Base-by-base conservation (phyloP, 2,888 invertebrate genomes). In the Lithophane semibrunnea region DNA sequence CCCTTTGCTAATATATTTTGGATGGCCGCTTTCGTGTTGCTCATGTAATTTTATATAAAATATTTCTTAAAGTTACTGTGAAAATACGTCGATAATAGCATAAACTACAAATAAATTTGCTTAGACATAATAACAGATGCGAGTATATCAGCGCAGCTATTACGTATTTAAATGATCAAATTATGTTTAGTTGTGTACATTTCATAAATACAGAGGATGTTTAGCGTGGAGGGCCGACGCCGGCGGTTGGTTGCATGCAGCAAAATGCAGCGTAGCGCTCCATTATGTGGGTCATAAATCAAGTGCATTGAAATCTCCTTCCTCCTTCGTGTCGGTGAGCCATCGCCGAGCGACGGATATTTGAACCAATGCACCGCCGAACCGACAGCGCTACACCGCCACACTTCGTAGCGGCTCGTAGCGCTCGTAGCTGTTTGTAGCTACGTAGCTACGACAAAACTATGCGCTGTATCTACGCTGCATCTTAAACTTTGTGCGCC, bases 261-360 rank as follows among this genome's bases (percentile, higher is more conserved):
- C 92, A 92, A 92, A 94, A 93, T 93, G 94, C 93, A 94, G 93
- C 93, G 93, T 92, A 92, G 92, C 90, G 93, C 94, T 93, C 94
- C 94, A 95, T 95, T 95, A 95, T 93, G 93, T 92, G 91, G 92
- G 88, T 88, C 92, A 94, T 96, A 96, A 96, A 96, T 96, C 96
- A 95, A 93, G 92, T 92, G 95, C 96, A 95, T 94, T 95, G 95
- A 95, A 96, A 95, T 94, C 95, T 95, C 93, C 95, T 95, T 95
- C 95, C 95, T 94, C 94, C 92, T 95, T 95, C 95, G 95, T 95
- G 95, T 94, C 93, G 94, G 92, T 91, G 92, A 92, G 91, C 94
- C 93, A 94, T 95, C 93, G 93, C 88, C 91, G 90, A 92, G 92
- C 93, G 93, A 92, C 94, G 94, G 93, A 94, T 94, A 95, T 95